Evolutionary conservation across 2,797 vertebrate genomes (phyloP).

Genomic region (Lindbergichthys nudifrons): DNA sequence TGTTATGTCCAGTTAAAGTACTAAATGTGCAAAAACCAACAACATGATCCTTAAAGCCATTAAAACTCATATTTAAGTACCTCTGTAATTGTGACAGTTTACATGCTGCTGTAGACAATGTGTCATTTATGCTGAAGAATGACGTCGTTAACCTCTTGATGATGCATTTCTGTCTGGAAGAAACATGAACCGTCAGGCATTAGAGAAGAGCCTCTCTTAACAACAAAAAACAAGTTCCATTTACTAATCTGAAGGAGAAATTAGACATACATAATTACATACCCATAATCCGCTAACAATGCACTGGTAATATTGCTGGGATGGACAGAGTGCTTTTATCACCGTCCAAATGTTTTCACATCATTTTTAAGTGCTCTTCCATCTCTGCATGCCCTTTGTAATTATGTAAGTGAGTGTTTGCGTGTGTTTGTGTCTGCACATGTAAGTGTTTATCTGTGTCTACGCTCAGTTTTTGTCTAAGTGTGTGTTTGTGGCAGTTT

Average conservation of each 20-base stretch:
- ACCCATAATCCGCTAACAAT: not conserved
- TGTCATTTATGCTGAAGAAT: conserved; percentile 16
- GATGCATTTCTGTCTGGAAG: conserved; percentile 8
- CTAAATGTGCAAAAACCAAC: conserved; percentile 17
- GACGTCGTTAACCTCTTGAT: conserved; percentile 2
- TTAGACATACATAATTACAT: not conserved
- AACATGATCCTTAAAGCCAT: conserved; percentile 10
- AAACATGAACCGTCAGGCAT: conserved; percentile 38
- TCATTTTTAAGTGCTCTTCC: conserved; percentile 11
- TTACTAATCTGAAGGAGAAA: conserved; percentile 12
- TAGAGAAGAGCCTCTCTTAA: conserved; percentile 23
- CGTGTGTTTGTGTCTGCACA: conserved; percentile 54
- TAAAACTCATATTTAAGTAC: conserved; percentile 12
- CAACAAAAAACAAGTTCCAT: conserved; percentile 10
- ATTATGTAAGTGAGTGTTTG: conserved; percentile 44
- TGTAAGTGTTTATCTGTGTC: conserved; percentile 43
- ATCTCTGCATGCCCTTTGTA: conserved; percentile 36
- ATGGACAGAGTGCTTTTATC: conserved; percentile 15
- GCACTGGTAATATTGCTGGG: conserved; percentile 16
- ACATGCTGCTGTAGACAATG: not conserved
- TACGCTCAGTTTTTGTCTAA: conserved; percentile 28
- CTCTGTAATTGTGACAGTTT: not conserved
- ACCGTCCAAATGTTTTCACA: conserved; percentile 20
- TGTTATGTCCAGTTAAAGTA: conserved; percentile 6
- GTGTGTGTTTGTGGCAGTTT: conserved; percentile 33